Evolutionary conservation across 1,140 invertebrate genomes (phyloP), one percentile per base, ranked within the genome.

Genomic region (Heliothis subflexa): DNA sequence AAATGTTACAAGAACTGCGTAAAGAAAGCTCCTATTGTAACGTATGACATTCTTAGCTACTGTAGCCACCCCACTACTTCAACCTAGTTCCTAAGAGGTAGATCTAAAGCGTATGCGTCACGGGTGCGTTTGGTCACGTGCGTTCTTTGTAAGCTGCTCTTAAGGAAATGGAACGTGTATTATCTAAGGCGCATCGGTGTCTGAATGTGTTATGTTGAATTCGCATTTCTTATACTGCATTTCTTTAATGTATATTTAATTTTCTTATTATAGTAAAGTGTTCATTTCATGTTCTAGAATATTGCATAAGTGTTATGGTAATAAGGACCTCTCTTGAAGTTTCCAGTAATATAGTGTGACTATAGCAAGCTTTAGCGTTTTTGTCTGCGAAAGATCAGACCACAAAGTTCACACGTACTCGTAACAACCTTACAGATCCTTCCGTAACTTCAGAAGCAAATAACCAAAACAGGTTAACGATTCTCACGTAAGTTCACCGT

Each of bases 391-490:
- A 21, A 10, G 54, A 16, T 1, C 2, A 2, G 9, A 18, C 14
- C 11, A 9, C 14, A 40, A 40, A n/a, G n/a, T 64, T 45, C 7
- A 64, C 40, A 64, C 12, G 10, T 45, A 64, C 40, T 47, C 12
- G 10, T 45, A 47, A 64, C 12, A 64, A n/a, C 33, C 33, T 4
- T 10, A 3, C 4, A 45, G 9, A 47, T 64, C 40, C 40, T 64
- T 64, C 61, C 33, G 40, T 45, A 40, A 18, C 3, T 12, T 18
- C 33, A 40, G 28, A 33, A n/a, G 14, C 13, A n/a, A 54, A 14
- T 61, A n/a, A n/a, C 28, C 28, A 62, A 62, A 62, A 40, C 61
- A 62, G 40, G 40, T 64, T 64, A 64, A 64, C 61, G 10, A 16
- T 64, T 47, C 61, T 16, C 61, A 64, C 40, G 28, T 40, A 55